phyloP scores from a whole-genome alignment of 2,113 vertebrate species.

The Nothoprocta pentlandii region DNA sequence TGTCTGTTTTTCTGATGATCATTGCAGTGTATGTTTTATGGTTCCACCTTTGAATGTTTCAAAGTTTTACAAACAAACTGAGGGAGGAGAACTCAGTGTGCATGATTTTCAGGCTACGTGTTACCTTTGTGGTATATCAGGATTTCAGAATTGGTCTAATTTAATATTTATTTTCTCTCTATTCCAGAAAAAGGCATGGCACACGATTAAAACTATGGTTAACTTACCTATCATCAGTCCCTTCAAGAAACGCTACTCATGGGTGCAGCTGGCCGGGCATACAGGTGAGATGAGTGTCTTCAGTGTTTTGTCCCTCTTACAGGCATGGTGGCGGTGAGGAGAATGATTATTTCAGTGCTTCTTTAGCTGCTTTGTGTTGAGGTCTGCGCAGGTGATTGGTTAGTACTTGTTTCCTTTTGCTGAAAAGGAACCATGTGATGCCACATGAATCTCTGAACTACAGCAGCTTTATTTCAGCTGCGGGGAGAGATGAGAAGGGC shows the following conservation, averaged over 20 bases:
- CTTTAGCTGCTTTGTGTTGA: background rate
- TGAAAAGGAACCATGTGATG: background rate
- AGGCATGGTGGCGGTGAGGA: background rate
- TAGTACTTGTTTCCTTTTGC: background rate
- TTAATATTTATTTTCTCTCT: constrained; percentile 43
- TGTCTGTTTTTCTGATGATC: background rate
- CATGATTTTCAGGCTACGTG: background rate
- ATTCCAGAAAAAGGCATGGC: constrained; percentile 88
- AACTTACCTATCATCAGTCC: constrained; percentile 90
- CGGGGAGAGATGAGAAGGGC: background rate
- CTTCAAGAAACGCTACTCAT: constrained; percentile 89
- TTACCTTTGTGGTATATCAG: background rate
- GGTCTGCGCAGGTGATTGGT: background rate
- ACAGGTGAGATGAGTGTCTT: constrained; percentile 81
- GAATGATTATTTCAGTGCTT: background rate
- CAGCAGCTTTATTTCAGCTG: background rate
- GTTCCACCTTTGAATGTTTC: background rate
- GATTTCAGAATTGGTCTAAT: background rate
- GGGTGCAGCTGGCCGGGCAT: constrained; percentile 97
- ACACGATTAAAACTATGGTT: constrained; percentile 94
- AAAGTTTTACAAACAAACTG: background rate
- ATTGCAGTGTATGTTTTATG: background rate
- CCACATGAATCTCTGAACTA: background rate
- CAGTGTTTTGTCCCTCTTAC: background rate
- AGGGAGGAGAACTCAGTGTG: background rate